Percentiles rank a stretch among this genome's conserved stretches.
Evolutionary conservation across 2,888 invertebrate genomes (phyloP).

Genomic region (Apomyelois bistriatella): DNA sequence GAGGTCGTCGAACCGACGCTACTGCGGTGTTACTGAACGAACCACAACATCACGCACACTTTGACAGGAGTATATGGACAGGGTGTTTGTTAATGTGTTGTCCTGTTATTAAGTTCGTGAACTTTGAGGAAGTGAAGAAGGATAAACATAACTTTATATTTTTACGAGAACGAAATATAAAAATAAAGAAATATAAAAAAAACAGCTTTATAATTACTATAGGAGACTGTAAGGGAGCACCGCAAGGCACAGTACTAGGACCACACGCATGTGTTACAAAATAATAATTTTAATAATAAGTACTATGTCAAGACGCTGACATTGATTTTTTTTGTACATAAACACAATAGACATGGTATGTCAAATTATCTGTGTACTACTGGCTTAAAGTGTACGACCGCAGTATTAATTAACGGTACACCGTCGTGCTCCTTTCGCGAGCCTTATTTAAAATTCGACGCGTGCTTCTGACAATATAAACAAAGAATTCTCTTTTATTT

Average conservation of each 20-base stretch:
- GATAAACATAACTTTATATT: conserved; percentile 16
- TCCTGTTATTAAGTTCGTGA: conserved; percentile 25
- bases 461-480: conserved; percentile 55
- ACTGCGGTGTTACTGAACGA: conserved; percentile 66
- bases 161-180: background rate
- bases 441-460: conserved; percentile 60
- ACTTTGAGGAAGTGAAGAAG: conserved; percentile 23
- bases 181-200: background rate
- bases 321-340: no score
- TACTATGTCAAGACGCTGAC: no score
- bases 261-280: background rate
- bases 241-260: conserved; percentile 5
- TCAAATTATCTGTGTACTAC: conserved; percentile 25
- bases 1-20: conserved; percentile 68
- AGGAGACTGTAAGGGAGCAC: background rate
- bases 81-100: conserved; percentile 19
- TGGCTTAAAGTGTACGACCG: conserved; percentile 45
- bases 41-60: conserved; percentile 58
- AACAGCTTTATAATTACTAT: no score
- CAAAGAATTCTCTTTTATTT: conserved; percentile 28
- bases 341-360: conserved; percentile 14
- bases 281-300: no score
- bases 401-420: conserved; percentile 67
- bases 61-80: conserved; percentile 19
- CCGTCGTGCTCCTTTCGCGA: conserved; percentile 53